Base-by-base conservation (phyloP, 2,113 vertebrate genomes). In the Sceloporus tristichus region DNA sequence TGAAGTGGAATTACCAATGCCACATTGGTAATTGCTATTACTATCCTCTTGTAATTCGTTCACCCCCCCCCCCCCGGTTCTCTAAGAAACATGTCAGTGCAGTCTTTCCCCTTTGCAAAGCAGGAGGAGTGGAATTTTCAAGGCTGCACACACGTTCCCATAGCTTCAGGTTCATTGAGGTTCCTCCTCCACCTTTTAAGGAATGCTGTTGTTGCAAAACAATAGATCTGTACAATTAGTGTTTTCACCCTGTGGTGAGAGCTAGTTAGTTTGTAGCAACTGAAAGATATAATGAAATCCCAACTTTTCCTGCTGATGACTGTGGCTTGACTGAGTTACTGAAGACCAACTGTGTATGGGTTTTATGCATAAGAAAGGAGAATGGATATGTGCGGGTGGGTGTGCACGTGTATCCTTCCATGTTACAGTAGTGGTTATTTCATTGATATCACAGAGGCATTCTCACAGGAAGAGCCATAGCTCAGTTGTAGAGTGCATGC, bases 221-320 rank as follows among this genome's bases (percentile, higher is more conserved):
- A n/a, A 56, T 56, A 78, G 48, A 38, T 54, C 80, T 87, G 40
- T 42, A 81, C 27, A 53, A 65, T 86, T 79, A 73, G 83, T 84
- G 29, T 65, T 48, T 25, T 53, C 79, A 10, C 86, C 29, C 34
- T 82, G 81, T 27, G 84, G 86, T 21, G 7, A 54, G 11, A 19
- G 9, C 82, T 38, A 84, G 27, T 73, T 8, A 0, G n/a, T 7
- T 90, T 90, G 71, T 86, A 87, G 42, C 91, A 42, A 40, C 19
- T 88, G 40, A 82, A 10, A 27, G 48, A 27, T 85, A 48, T 92
- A 91, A 91, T 48, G 84, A 54, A 93, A 59, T 38, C 53, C 90
- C 27, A 78, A 14, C 77, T 40, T 40, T 42, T 89, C 68, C 84
- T 76, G 68, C 84, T 27, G 27, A 83, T 54, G 53, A 65, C n/a